Conservation (phyloP, 2,888 invertebrate genomes). For the Gibbula magus region DNA sequence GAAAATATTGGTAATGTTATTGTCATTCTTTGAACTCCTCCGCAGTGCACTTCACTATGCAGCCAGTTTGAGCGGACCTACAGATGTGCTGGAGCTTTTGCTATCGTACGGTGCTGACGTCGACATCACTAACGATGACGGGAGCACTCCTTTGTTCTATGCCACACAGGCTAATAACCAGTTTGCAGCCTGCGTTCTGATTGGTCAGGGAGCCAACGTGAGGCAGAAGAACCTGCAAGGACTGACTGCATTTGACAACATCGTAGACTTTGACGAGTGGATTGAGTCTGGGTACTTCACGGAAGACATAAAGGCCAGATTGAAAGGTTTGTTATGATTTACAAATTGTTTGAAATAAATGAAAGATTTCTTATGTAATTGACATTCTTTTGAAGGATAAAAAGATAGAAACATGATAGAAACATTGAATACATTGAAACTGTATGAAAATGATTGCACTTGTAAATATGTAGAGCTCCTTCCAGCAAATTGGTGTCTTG, state of each 20-base stretch:
- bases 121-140: slow-evolving; percentile 67
- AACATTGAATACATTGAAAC: too few relatives aligned
- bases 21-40: too few relatives aligned
- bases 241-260: slow-evolving; percentile 72
- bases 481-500: too few relatives aligned
- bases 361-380: too few relatives aligned
- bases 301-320: slow-evolving; percentile 69
- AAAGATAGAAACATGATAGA: too few relatives aligned
- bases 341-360: background rate
- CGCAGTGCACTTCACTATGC: slow-evolving; percentile 71
- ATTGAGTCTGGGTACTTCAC: slow-evolving; percentile 72
- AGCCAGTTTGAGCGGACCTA: slow-evolving; percentile 62
- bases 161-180: slow-evolving; percentile 72
- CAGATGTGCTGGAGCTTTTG: slow-evolving; percentile 69
- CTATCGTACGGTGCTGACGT: slow-evolving; percentile 67
- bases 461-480: too few relatives aligned
- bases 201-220: slow-evolving; percentile 66
- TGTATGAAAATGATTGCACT: too few relatives aligned
- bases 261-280: slow-evolving; percentile 74
- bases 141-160: slow-evolving; percentile 70
- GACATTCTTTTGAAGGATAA: too few relatives aligned
- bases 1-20: too few relatives aligned
- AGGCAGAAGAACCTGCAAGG: slow-evolving; percentile 69
- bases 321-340: slow-evolving; percentile 63
- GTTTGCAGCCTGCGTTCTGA: slow-evolving; percentile 68